Evolutionary conservation across 2,113 vertebrate species (phyloP).

Genomic region (Zootoca vivipara): DNA sequence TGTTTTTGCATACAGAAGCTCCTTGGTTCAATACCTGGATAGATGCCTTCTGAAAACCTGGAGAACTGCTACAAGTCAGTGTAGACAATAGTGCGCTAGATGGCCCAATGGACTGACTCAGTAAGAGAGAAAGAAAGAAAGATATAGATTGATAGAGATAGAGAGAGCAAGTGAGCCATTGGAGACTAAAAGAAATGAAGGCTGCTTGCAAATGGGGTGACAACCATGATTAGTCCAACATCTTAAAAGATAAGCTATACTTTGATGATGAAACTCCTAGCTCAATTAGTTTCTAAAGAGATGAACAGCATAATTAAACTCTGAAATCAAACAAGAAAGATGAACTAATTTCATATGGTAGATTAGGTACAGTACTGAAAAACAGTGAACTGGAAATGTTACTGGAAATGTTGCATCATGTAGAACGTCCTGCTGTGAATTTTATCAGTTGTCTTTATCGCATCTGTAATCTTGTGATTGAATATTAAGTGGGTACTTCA

Average conservation of each 20-base stretch:
- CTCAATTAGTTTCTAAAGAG: conserved; percentile 45
- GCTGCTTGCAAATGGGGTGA: conserved; percentile 11
- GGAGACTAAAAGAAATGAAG: neutral
- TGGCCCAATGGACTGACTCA: neutral
- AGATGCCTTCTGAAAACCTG: neutral
- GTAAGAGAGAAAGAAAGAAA: neutral
- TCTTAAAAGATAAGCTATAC: neutral
- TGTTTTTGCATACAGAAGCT: too few relatives aligned
- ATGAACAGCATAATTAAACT: conserved; percentile 17
- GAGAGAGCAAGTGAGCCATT: neutral
- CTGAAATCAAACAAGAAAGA: neutral
- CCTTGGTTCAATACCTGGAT: too few relatives aligned
- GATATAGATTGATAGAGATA: too few relatives aligned
- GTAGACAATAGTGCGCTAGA: neutral
- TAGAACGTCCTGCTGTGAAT: conserved; percentile 62
- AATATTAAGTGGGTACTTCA: conserved; percentile 62
- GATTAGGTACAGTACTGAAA: neutral
- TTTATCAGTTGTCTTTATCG: conserved; percentile 66
- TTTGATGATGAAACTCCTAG: conserved; percentile 9
- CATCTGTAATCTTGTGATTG: conserved; percentile 61
- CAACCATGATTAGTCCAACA: conserved; percentile 4
- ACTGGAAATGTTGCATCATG: conserved; percentile 37
- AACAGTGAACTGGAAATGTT: conserved; percentile 27
- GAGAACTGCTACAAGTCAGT: neutral
- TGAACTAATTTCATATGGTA: neutral